Evolutionary conservation across 1,140 invertebrate genomes (phyloP).

Genomic region (Drosophila orosa): DNA sequence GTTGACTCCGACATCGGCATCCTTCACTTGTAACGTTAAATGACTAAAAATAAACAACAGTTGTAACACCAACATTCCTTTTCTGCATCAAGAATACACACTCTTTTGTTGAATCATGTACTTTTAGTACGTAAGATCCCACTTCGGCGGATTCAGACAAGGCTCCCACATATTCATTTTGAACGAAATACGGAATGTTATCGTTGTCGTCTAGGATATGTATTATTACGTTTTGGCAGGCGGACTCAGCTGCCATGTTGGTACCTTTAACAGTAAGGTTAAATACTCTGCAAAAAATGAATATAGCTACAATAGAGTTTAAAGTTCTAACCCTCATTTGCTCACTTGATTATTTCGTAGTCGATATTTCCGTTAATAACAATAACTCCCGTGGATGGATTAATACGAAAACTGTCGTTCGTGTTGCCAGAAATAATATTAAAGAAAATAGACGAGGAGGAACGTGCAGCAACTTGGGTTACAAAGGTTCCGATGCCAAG

Average conservation of each 20-base stretch:
- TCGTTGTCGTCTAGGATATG: constrained; percentile 94
- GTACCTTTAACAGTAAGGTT: constrained; percentile 93
- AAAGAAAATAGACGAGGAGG: constrained; percentile 92
- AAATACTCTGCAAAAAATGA: constrained; percentile 86
- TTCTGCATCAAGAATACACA: constrained; percentile 4
- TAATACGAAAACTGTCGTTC: constrained; percentile 91
- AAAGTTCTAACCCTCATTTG: background rate
- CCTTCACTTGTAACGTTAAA: constrained; percentile 91
- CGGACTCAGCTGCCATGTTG: constrained; percentile 92
- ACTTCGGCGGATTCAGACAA: constrained; percentile 90
- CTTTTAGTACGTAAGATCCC: constrained; percentile 89
- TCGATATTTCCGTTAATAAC: constrained; percentile 90
- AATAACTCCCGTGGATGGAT: constrained; percentile 93
- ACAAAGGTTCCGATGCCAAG: constrained; percentile 91
- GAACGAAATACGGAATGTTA: constrained; percentile 91
- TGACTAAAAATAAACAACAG: constrained; percentile 85
- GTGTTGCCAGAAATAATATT: constrained; percentile 92
- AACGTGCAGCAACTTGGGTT: constrained; percentile 90
- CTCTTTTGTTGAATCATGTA: constrained; percentile 62
- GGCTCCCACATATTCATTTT: constrained; percentile 88
- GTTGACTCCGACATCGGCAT: constrained; percentile 93
- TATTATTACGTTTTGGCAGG: constrained; percentile 89
- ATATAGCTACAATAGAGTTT: background rate
- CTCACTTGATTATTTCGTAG: constrained; percentile 88
- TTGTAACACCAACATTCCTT: background rate